A percentile compares a stretch with the other conserved stretches of the same genome.
phyloP scores from a whole-genome alignment of 2,888 invertebrate genomes.

The Ichneumoninae sp. region DNA sequence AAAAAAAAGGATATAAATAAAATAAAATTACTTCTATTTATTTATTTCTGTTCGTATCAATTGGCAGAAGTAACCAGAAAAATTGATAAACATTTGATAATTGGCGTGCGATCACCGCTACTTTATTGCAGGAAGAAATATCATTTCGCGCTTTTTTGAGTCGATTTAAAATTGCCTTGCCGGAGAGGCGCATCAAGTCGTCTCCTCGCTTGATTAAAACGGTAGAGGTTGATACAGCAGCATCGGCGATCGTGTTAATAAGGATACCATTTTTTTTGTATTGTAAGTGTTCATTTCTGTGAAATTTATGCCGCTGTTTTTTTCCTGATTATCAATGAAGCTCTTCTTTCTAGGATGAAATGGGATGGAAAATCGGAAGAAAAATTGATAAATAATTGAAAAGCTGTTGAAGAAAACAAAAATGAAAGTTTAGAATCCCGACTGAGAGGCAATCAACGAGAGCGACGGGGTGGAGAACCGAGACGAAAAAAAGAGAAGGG shows the following conservation, averaged over 20 bases:
- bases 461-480: conserved; percentile 18
- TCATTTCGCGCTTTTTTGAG: conserved; percentile 57
- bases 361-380: not conserved
- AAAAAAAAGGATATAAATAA: too few species aligned
- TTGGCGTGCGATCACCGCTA: conserved; percentile 53
- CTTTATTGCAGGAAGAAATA: conserved; percentile 62
- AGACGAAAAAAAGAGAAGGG: conserved; percentile 41
- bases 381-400: not conserved
- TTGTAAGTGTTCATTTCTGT: not conserved
- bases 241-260: not conserved
- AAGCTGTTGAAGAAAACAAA: conserved; percentile 17
- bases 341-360: not conserved
- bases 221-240: conserved; percentile 30
- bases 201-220: conserved; percentile 60
- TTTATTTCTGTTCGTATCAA: not conserved
- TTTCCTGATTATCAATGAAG: not conserved
- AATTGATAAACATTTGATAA: too few species aligned
- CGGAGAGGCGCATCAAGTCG: conserved; percentile 59
- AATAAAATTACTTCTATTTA: not conserved
- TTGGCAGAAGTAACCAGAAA: not conserved
- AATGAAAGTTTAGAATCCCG: conserved; percentile 14
- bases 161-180: conserved; percentile 57
- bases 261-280: not conserved
- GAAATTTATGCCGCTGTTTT: not conserved
- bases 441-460: conserved; percentile 26